A percentile compares a stretch with the other conserved stretches of the same genome.
These are phyloP conservation scores for Caenorhabditis panamensis DNA, from an alignment of 2,888 invertebrate species.

Conservation along the genomic window DNA sequence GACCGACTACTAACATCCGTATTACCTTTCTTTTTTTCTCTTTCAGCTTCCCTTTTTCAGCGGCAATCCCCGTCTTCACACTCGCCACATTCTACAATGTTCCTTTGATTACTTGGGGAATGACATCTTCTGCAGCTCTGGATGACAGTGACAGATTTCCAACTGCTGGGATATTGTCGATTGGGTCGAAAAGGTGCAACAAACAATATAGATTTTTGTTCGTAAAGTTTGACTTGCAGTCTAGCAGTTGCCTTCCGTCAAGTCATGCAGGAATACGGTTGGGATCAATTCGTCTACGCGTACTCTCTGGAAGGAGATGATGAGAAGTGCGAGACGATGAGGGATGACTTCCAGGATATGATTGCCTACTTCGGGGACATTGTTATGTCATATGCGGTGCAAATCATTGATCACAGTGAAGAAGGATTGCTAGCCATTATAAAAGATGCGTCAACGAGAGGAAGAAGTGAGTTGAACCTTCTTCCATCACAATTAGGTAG, in stretches of 20 bases:
- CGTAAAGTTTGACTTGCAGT: no score
- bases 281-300: slow-evolving; percentile 72
- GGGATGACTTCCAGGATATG: slow-evolving; percentile 56
- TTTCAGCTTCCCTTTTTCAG: slow-evolving; percentile 37
- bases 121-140: slow-evolving; percentile 47
- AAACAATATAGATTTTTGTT: no score
- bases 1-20: slow-evolving; percentile 62
- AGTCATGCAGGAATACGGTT: slow-evolving; percentile 68
- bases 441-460: slow-evolving; percentile 17
- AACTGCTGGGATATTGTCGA: slow-evolving; percentile 51
- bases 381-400: slow-evolving; percentile 32
- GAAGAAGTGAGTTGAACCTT: no score
- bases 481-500: not conserved
- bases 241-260: slow-evolving; percentile 55
- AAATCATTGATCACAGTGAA: slow-evolving; percentile 18
- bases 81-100: slow-evolving; percentile 64
- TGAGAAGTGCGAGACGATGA: slow-evolving; percentile 64
- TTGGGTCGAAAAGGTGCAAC: slow-evolving; percentile 67
- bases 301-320: slow-evolving; percentile 65
- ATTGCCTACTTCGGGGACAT: slow-evolving; percentile 31
- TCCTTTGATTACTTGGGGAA: slow-evolving; percentile 64
- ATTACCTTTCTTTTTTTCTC: not conserved
- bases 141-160: slow-evolving; percentile 55
- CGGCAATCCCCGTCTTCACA: slow-evolving; percentile 57
- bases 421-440: slow-evolving; percentile 27